Evolutionary conservation across 2,888 invertebrate species (phyloP).

Genomic region (Periphyllus acericola): DNA sequence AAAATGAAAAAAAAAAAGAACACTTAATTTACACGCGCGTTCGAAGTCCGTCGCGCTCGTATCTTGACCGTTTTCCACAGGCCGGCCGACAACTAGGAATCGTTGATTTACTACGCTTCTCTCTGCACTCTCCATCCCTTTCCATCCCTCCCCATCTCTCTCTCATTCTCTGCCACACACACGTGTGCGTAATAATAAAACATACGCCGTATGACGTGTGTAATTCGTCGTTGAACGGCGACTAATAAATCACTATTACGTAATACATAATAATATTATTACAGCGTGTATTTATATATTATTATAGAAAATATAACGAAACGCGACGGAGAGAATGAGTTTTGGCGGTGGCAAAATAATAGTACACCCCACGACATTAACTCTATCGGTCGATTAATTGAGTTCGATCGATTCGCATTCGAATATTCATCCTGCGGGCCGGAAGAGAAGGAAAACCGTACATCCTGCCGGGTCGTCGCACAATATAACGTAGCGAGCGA

Average conservation of each 20-base stretch:
- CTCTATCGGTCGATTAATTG: too few relatives aligned
- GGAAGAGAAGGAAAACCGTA: not conserved
- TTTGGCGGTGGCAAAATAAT: too few relatives aligned
- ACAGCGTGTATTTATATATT: not conserved
- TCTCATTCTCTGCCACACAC: not conserved
- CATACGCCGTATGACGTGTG: conserved; percentile 3
- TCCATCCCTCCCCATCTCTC: not conserved
- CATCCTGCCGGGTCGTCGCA: not conserved
- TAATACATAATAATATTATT: not conserved
- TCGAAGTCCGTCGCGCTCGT: not conserved
- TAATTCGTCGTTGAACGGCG: conserved; percentile 31
- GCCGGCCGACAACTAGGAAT: not conserved
- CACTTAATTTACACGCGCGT: not conserved
- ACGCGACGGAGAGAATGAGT: too few relatives aligned
- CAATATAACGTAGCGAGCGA: too few relatives aligned
- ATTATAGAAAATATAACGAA: too few relatives aligned
- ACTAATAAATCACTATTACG: conserved; percentile 40
- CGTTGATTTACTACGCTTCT: not conserved
- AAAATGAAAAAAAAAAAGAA: not conserved
- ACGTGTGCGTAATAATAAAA: conserved; percentile 15
- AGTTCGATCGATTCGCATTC: too few relatives aligned
- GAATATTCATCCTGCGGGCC: too few relatives aligned
- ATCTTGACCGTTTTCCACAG: not conserved
- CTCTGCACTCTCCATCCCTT: not conserved
- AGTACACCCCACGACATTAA: too few relatives aligned